These are phyloP conservation scores for Macheiramphus alcinus DNA, from an alignment of 2,113 vertebrate species.

Conservation along the genomic window DNA sequence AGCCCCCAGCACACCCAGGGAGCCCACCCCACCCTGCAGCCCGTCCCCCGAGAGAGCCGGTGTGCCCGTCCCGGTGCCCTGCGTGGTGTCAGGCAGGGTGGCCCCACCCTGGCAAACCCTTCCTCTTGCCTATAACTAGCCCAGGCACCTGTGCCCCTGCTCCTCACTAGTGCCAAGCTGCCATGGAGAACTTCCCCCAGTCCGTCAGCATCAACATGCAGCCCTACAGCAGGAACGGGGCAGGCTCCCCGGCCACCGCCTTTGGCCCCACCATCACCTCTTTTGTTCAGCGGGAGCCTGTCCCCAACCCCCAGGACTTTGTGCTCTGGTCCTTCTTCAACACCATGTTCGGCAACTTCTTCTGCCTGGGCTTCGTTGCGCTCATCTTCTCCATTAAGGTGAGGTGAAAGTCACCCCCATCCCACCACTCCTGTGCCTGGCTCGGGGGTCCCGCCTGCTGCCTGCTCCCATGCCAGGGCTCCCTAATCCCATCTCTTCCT, in stretches of 20 bases:
- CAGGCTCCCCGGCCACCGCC: not conserved
- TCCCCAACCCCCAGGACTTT: not conserved
- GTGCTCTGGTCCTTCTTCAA: not conserved
- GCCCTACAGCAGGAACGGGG: not conserved
- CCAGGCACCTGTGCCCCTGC: fast-evolving
- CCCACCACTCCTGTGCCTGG: not conserved
- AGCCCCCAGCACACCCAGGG: too few species aligned
- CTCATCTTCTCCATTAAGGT: not conserved
- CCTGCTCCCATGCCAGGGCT: not conserved
- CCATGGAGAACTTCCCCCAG: not conserved
- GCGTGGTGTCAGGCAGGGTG: too few species aligned
- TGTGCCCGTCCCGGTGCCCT: not conserved
- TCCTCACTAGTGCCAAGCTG: fast-evolving
- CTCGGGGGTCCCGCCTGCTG: not conserved
- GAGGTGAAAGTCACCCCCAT: not conserved
- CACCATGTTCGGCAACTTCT: not conserved
- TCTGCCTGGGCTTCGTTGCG: not conserved
- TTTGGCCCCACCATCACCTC: not conserved
- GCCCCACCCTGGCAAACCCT: not conserved
- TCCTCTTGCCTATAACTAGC: not conserved
- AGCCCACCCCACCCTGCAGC: not conserved
- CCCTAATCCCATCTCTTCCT: not conserved
- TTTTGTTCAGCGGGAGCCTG: fast-evolving
- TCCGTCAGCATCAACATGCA: not conserved
- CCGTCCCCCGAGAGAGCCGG: fast-evolving